Evolutionary conservation across 2,797 vertebrate genomes (phyloP).

Genomic region (Myotis findleyi): DNA sequence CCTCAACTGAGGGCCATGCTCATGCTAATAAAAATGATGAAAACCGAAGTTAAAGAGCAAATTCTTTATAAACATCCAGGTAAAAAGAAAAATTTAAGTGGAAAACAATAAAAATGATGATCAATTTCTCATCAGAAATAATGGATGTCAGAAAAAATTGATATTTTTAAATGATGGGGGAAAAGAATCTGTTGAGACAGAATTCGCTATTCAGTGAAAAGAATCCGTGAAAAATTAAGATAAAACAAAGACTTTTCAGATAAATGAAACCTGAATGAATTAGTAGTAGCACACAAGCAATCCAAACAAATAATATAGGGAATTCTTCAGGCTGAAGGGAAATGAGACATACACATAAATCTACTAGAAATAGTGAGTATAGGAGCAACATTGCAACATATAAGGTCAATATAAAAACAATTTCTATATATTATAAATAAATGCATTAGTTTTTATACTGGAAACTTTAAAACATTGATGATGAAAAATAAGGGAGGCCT

Average conservation of each 20-base stretch:
- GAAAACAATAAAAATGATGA: neutral
- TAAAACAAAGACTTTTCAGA: neutral
- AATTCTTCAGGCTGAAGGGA: neutral
- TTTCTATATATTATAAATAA: neutral
- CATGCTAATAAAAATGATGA: neutral
- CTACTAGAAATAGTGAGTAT: neutral
- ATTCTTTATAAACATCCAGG: neutral
- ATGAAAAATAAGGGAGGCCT: neutral
- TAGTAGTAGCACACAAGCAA: neutral
- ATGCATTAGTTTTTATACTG: neutral
- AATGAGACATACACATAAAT: neutral
- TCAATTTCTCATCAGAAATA: neutral
- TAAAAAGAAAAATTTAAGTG: neutral
- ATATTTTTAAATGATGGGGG: neutral
- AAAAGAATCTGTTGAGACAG: neutral
- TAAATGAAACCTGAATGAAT: neutral
- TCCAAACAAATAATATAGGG: neutral
- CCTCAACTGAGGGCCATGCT: neutral
- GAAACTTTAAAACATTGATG: neutral
- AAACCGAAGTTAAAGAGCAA: neutral
- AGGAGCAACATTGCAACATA: neutral
- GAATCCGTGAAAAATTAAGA: neutral
- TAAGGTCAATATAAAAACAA: neutral
- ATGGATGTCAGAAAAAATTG: neutral
- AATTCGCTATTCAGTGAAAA: neutral